phyloP scores from a whole-genome alignment of 2,113 vertebrate genomes.

The Etheostoma cragini region DNA sequence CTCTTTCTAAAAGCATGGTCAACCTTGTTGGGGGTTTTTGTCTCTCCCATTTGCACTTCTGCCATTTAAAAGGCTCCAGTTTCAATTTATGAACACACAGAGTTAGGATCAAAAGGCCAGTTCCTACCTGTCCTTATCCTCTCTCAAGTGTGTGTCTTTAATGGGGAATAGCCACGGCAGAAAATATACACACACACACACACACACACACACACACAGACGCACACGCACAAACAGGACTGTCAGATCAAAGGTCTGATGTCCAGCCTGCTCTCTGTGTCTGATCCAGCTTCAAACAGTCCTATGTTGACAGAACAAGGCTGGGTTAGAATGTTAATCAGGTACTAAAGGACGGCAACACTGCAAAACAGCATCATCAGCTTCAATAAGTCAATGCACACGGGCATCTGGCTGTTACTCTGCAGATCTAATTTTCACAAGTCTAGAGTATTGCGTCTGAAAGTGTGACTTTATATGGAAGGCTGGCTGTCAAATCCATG shows the following conservation, averaged over 20 bases:
- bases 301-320: conserved; percentile 55
- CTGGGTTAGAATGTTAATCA: conserved; percentile 64
- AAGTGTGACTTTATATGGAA: not conserved
- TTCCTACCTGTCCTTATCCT: conserved; percentile 53
- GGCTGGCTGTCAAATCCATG: not conserved
- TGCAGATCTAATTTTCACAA: not conserved
- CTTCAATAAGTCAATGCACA: not conserved
- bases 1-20: not conserved
- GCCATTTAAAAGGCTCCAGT: conserved; percentile 39
- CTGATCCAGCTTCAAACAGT: conserved; percentile 71
- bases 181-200: conserved; percentile 14
- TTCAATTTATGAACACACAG: conserved; percentile 24
- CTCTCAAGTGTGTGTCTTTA: conserved; percentile 68
- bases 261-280: conserved; percentile 65
- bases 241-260: conserved; percentile 72
- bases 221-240: conserved; percentile 11
- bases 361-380: conserved; percentile 13
- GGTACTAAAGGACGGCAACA: conserved; percentile 24
- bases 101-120: conserved; percentile 67
- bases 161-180: conserved; percentile 43
- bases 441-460: not conserved
- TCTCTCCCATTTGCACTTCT: conserved; percentile 19
- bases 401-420: not conserved
- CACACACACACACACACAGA: conserved; percentile 34
- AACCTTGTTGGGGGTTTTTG: not conserved